Percentiles rank a stretch among this genome's conserved stretches.
phyloP scores from a whole-genome alignment of 2,113 vertebrate genomes.

The Halcyon malimbica region DNA sequence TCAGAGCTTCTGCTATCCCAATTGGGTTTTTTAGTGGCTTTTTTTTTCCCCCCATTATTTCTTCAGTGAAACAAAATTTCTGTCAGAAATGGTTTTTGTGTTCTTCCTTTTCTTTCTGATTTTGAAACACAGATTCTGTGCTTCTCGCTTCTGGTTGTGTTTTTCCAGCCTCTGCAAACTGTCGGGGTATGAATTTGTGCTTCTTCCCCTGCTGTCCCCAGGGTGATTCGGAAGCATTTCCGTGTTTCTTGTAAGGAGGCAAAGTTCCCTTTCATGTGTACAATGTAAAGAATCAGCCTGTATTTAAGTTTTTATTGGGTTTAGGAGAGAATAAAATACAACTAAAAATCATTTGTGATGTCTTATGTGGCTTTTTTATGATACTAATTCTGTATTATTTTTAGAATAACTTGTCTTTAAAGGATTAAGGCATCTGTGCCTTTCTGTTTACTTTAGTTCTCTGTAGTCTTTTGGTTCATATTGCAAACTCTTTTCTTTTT shows the following conservation, averaged over 20 bases:
- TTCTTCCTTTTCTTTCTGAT: background rate
- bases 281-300: background rate
- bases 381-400: background rate
- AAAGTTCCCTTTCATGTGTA: background rate
- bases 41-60: background rate
- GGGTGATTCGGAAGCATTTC: background rate
- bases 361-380: background rate
- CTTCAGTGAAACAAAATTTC: background rate
- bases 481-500: background rate
- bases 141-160: background rate
- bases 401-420: background rate
- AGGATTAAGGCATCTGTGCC: background rate
- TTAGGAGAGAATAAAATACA: background rate
- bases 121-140: background rate
- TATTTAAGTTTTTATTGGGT: background rate
- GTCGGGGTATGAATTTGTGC: background rate
- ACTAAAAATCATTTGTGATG: constrained; percentile 1
- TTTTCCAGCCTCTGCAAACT: background rate
- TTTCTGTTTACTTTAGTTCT: background rate
- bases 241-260: background rate
- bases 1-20: background rate
- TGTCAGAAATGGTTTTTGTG: background rate
- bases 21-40: background rate
- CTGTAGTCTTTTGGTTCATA: background rate
- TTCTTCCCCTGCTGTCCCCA: background rate